Evolutionary conservation across 2,888 invertebrate genomes (phyloP), one percentile per base, ranked within the genome.

Genomic region (Pachymerium ferrugineum): DNA sequence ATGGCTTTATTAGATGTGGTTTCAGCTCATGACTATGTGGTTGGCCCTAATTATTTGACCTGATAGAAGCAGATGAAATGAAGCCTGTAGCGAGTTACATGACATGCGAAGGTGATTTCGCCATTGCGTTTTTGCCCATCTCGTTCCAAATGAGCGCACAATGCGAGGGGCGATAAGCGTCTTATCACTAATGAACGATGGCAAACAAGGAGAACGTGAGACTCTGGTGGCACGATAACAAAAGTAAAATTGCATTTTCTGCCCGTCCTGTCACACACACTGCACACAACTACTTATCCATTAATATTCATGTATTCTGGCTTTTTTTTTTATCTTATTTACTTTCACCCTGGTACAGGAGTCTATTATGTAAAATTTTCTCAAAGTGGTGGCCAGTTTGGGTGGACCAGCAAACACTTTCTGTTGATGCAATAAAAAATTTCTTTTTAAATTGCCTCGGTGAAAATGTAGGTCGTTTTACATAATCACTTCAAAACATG

Each of bases 21-120:
- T 47, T 47, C 16, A 47, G 47, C 47, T 47, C 47, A 47, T 47
- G 47, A 47, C 47, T 47, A 47, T 47, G 47, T 47, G 47, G 47
- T 47, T 47, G 47, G 47, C 47, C 47, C 47, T 47, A 47, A 47
- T 47, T 47, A 47, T 47, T 47, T 47, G 47, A 47, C 47, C 47
- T 16, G 47, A 47, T 47, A 47, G 47, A 19, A 47, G 47, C 19
- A 47, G 19, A 47, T 19, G 47, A 47, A 47, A 47, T 47, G 47
- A 47, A 47, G 47, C 47, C 6, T 19, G 19, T 19, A 47, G 47
- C 16, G 47, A 47, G 19, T 2, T 47, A 47, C 47, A 16, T 19
- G 47, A 47, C 47, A 47, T 47, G 47, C 19, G 47, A 47, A 47
- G 47, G 47, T 47, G 47, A 47, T 47, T 47, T 47, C 19, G n/a